Base-by-base conservation (phyloP, 2,113 vertebrate species). In the Heloderma charlesbogerti region DNA sequence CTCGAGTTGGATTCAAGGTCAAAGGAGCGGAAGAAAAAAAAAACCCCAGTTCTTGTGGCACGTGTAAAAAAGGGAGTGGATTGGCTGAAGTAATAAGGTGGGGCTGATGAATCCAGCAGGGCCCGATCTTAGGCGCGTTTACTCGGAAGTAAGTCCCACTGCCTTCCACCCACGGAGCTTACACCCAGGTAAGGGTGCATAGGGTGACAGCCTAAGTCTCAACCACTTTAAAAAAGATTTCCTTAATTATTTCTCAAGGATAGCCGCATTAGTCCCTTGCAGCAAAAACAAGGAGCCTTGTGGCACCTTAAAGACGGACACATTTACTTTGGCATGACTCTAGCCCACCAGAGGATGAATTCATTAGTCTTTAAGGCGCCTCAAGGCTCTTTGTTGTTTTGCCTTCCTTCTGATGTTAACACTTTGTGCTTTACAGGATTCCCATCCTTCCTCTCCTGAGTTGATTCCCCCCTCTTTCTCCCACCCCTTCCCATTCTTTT, bases 1-100 rank as follows among this genome's bases (percentile, higher is more conserved):
- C 81, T 45, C n/a, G 4, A 74, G 88, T 48, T 63, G 37, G n/a
- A 48, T 48, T 78, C 89, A 79, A 90, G 83, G 83, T 78, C 74
- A 86, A 54, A 48, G 67, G 27, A 34, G n/a, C 3, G 3, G 31
- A 43, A 43, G 25, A 25, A 66, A 16, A 12, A 6, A 0, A 16
- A 69, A 48, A 85, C 12, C 31, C 13, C 48, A 6, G 22, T 34
- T 25, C 60, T 63, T 63, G 20, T 18, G 45, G 34, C 34, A 22
- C 43, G n/a, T 37, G 48, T 10, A 34, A 1, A 82, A 54, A 37
- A 3, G 78, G 45, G 66, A 37, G 37, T 48, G 45, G 8, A 22
- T 66, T 45, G 43, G 69, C 43, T 67, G 10, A 51, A 25, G 18
- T 31, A 5, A 48, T 8, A 5, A 34, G 20, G 67, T 1, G 77